Evolutionary conservation across 1,140 invertebrate genomes (phyloP).

Genomic region (Penaeus chinensis): DNA sequence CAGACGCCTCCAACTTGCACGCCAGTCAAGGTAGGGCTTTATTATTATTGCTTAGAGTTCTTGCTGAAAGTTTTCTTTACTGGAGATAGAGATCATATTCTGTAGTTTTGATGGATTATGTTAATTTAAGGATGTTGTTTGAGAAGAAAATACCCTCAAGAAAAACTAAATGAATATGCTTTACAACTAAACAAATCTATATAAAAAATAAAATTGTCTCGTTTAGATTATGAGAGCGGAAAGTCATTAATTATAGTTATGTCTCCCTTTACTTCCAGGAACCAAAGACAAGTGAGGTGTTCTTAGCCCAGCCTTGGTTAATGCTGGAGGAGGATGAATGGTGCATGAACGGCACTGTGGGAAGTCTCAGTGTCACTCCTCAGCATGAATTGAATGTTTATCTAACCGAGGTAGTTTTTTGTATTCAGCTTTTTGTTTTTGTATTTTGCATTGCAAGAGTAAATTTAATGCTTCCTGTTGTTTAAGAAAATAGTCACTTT

Average conservation of each 20-base stretch:
- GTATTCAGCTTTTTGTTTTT: neutral
- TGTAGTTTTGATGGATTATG: too few species aligned
- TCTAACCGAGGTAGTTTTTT: slow-evolving; percentile 34
- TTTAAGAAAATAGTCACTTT: too few species aligned
- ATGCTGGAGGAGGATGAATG: slow-evolving; percentile 8
- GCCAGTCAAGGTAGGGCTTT: neutral
- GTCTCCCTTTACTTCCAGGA: neutral
- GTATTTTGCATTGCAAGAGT: too few species aligned
- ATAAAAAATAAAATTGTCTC: neutral
- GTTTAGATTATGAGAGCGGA: too few species aligned
- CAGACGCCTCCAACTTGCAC: slow-evolving; percentile 33
- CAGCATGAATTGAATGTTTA: slow-evolving; percentile 54
- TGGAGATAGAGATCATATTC: too few species aligned
- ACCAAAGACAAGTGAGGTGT: slow-evolving; percentile 15
- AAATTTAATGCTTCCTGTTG: too few species aligned
- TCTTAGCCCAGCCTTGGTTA: slow-evolving; percentile 28
- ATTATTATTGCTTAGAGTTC: neutral
- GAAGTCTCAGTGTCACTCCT: slow-evolving; percentile 33
- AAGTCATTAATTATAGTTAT: neutral
- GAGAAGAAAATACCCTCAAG: too few species aligned
- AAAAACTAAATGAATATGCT: too few species aligned
- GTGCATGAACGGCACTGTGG: slow-evolving; percentile 10
- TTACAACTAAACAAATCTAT: neutral
- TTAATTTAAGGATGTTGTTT: too few species aligned
- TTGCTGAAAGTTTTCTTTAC: too few species aligned